Conservation (phyloP, 2,113 vertebrate species). For the Physeter macrocephalus region DNA sequence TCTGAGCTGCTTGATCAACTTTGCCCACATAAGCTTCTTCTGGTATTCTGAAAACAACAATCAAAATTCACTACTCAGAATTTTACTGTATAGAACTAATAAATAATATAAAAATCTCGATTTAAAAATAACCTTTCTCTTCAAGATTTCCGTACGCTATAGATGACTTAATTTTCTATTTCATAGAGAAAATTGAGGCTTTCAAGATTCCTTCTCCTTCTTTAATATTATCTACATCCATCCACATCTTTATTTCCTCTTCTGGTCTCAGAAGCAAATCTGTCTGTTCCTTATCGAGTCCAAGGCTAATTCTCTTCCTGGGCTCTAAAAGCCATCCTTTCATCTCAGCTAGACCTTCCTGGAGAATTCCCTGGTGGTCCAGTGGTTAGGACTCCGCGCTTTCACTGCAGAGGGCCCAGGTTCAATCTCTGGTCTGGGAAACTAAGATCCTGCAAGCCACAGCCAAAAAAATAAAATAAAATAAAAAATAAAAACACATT, state of each 20-base stretch:
- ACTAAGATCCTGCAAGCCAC: too few relatives aligned
- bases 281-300: background rate
- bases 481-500: too few relatives aligned
- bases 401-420: too few relatives aligned
- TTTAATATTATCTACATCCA: background rate
- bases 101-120: background rate
- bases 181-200: background rate
- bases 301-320: background rate
- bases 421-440: too few relatives aligned
- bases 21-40: background rate
- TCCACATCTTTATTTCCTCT: background rate
- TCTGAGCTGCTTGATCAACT: background rate
- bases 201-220: background rate
- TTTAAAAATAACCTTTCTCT: background rate
- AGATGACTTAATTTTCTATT: background rate
- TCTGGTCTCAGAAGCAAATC: background rate
- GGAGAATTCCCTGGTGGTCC: too few relatives aligned
- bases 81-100: background rate
- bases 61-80: background rate
- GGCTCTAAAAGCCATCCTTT: background rate
- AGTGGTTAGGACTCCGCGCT: too few relatives aligned
- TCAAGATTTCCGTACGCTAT: background rate
- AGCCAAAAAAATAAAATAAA: too few relatives aligned
- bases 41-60: background rate
- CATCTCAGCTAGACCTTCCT: background rate